Percentiles rank a stretch among this genome's conserved stretches.
These are phyloP conservation scores for Anableps anableps DNA, from an alignment of 2,797 vertebrate genomes.

Conservation along the genomic window DNA sequence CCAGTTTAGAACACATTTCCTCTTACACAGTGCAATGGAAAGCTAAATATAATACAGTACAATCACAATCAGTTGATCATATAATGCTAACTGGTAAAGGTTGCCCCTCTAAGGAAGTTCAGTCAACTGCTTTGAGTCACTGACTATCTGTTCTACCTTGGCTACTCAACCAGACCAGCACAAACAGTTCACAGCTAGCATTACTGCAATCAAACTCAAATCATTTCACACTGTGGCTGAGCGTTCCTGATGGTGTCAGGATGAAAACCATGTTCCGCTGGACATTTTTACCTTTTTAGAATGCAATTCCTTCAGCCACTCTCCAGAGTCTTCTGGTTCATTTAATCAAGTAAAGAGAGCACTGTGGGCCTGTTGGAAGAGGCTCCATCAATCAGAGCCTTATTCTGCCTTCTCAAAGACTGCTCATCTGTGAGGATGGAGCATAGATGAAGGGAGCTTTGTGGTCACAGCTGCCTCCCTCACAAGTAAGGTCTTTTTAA, in stretches of 20 bases:
- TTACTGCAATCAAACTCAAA: background rate
- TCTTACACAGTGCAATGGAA: background rate
- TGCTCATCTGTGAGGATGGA: slow-evolving; percentile 47
- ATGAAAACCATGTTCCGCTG: slow-evolving; percentile 45
- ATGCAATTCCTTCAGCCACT: slow-evolving; percentile 10
- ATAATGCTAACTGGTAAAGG: too few relatives aligned
- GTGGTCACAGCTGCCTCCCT: slow-evolving; percentile 76
- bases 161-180: background rate
- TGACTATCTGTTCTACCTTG: background rate
- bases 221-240: background rate
- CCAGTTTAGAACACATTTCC: background rate
- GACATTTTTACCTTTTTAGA: slow-evolving; percentile 43
- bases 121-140: background rate
- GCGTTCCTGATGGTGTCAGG: slow-evolving; percentile 2
- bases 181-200: background rate
- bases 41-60: too few relatives aligned
- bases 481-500: slow-evolving; percentile 69
- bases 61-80: too few relatives aligned
- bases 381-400: slow-evolving; percentile 75
- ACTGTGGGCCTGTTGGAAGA: slow-evolving; percentile 58
- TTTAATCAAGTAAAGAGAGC: slow-evolving; percentile 73
- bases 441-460: slow-evolving; percentile 70
- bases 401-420: slow-evolving; percentile 60
- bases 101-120: too few relatives aligned
- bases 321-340: slow-evolving; percentile 35